A percentile compares a stretch with the other conserved stretches of the same genome.
Evolutionary conservation across 2,888 invertebrate species (phyloP).

Genomic region (Amiota minor): DNA sequence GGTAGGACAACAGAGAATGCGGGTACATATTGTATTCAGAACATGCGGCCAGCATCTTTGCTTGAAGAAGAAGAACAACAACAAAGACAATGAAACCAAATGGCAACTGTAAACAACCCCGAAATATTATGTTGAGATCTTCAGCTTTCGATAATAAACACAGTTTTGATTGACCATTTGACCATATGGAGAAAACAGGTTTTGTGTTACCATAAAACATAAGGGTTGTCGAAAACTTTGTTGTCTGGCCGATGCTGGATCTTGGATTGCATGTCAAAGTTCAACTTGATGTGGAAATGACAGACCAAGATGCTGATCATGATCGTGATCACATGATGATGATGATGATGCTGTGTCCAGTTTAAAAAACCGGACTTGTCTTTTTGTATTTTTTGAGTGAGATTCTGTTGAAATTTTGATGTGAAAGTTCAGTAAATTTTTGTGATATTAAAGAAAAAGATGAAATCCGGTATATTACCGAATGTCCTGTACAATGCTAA

Average conservation of each 20-base stretch:
- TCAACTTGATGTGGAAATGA: slow-evolving; percentile 48
- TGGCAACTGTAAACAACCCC: slow-evolving; percentile 43
- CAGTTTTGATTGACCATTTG: slow-evolving; percentile 14
- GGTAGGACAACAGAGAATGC: slow-evolving; percentile 44
- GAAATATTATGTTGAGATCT: slow-evolving; percentile 22
- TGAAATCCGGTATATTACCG: background rate
- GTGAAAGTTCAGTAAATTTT: slow-evolving; percentile 56
- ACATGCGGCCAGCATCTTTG: slow-evolving; percentile 46
- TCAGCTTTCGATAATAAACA: background rate
- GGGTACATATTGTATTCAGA: slow-evolving; percentile 48
- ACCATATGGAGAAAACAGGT: slow-evolving; percentile 8
- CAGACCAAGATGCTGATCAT: slow-evolving; percentile 47
- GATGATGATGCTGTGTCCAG: slow-evolving; percentile 49
- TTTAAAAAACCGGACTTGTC: slow-evolving; percentile 59
- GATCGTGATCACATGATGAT: slow-evolving; percentile 26
- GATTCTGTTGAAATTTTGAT: slow-evolving; percentile 66
- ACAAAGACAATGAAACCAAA: background rate
- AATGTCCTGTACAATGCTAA: slow-evolving; percentile 58
- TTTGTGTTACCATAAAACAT: background rate
- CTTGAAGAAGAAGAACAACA: slow-evolving; percentile 35
- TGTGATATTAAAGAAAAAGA: background rate
- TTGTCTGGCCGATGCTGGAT: background rate
- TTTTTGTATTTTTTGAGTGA: slow-evolving; percentile 45
- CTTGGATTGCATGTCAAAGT: slow-evolving; percentile 61
- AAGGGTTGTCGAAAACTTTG: slow-evolving; percentile 21